Evolutionary conservation across 2,888 invertebrate genomes (phyloP), one percentile per base, ranked within the genome.

Genomic region (Eurytoma adleriae): DNA sequence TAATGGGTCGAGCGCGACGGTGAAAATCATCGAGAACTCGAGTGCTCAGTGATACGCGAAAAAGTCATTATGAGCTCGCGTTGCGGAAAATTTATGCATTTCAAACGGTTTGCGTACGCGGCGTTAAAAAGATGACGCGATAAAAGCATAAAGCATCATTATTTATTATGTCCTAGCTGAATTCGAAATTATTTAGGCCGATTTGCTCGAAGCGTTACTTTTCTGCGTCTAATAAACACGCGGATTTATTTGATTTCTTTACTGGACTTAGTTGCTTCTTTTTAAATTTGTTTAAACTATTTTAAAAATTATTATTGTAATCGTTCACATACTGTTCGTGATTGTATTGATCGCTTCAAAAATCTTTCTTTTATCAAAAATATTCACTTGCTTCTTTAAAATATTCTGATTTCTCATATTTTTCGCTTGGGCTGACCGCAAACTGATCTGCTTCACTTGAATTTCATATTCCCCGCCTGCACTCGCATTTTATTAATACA

Each of bases 1-100:
- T 73, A 74, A 67, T 50, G 56, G 64, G 14, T 18, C 48, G 24
- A 2, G 20, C 40, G 54, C 20, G 18, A 50, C 24, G 14, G 16
- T 16, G 52, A 61, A 56, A 77, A 77, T 77, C 76, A 77, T 64
- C 69, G 70, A 30, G 18, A 20, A 54, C 52, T 30, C 18, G 57
- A 40, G 40, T 40, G 54, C 54, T 14, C n/a, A 64, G 50, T 57
- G 56, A 57, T 64, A 56, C 70, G 62, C 50, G 70, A 78, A 78
- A 78, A 78, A 78, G 77, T 78, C 77, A 78, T 78, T 78, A 71
- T 24, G 66, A 27, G 64, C 70, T 61, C 27, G 70, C 14, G 30
- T 52, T 30, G 40, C n/a, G 71, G 70, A 50, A 78, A 78, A 78
- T 78, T 78, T 70, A 70, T 64, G 66, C 16, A 40, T 40, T 40